Base-by-base conservation (phyloP, 2,113 vertebrate species). In the Tympanuchus pallidicinctus region DNA sequence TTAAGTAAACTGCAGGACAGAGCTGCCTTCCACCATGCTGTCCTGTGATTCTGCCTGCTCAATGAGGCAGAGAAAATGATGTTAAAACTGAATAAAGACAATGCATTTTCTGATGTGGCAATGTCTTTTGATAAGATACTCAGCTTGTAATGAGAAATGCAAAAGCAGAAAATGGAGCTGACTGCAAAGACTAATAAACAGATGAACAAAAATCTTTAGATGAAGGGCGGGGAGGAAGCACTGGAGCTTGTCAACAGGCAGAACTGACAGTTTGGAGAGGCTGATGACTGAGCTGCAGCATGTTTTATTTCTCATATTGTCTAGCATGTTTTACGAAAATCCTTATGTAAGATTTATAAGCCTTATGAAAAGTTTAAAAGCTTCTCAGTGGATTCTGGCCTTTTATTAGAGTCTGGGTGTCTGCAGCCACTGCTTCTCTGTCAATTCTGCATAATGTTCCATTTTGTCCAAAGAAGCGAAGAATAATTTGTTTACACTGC, bases 311-410 rank as follows among this genome's bases (percentile, higher is more conserved):
- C 56, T 13, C 81, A 2, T 84, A 61, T 79, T 88, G 32, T 28
- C 32, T 56, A 84, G 27, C 1, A 2, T 87, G 80, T 88, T 93
- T 90, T 86, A 87, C 66, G 91, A 86, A 94, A 92, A 92, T 90
- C 47, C 36, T 28, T 80, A 74, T 88, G 14, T 88, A 88, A 93
- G 61, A 92, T 95, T 92, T 93, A 86, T 88, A 64, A 89, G 65
- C 61, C 34, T 95, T 66, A 75, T 94, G 36, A 86, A 96, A 96
- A 85, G n/a, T 96, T 96, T 76, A 94, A 89, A 40, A 94, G 70
- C 80, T 93, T 94, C 13, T 28, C 14, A 0, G n/a, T 80, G 69
- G 52, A 67, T 76, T 87, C 78, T 76, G 52, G 90, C 73, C 40
- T 40, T 19, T 87, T 13, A 5, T 89, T 76, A 74, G 48, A 87